These are phyloP conservation scores for Bilobella aurantiaca DNA, from an alignment of 1,140 invertebrate genomes.

Conservation along the genomic window DNA sequence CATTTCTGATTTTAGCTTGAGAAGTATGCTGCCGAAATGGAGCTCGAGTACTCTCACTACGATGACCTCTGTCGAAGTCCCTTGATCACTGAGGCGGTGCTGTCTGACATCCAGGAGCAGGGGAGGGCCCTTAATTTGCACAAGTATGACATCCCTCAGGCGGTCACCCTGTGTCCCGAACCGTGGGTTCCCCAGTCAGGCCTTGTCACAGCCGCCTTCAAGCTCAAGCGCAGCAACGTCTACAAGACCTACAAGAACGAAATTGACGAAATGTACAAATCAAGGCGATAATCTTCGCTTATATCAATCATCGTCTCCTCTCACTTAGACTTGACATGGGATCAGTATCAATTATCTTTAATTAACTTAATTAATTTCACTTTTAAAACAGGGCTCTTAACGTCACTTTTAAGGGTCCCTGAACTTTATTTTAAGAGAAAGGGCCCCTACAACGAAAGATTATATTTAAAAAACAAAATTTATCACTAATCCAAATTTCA, in stretches of 20 bases:
- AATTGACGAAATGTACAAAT: slow-evolving; percentile 23
- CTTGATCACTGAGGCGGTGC: slow-evolving; percentile 61
- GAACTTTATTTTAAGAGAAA: too few relatives aligned
- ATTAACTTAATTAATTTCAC: background rate
- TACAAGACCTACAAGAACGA: slow-evolving; percentile 28
- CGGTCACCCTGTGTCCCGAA: slow-evolving; percentile 22
- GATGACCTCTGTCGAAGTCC: slow-evolving; percentile 63
- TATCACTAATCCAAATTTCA: too few relatives aligned
- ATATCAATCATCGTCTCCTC: background rate
- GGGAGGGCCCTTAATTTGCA: slow-evolving; percentile 43
- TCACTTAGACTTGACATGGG: background rate
- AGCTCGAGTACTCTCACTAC: slow-evolving; percentile 49
- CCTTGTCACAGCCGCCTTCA: slow-evolving; percentile 33
- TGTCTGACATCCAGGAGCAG: slow-evolving; percentile 63
- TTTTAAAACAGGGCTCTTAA: too few relatives aligned
- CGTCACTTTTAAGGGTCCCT: too few relatives aligned
- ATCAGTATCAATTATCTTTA: background rate
- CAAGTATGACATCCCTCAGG: slow-evolving; percentile 29
- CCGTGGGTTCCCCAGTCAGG: slow-evolving; percentile 29
- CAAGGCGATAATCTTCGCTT: background rate
- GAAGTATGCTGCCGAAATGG: slow-evolving; percentile 54
- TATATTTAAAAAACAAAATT: too few relatives aligned
- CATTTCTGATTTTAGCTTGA: slow-evolving; percentile 51
- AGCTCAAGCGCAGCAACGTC: slow-evolving; percentile 32
- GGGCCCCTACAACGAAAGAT: too few relatives aligned